Evolutionary conservation across 1,140 invertebrate species (phyloP).

Genomic region (Nebria ingens): DNA sequence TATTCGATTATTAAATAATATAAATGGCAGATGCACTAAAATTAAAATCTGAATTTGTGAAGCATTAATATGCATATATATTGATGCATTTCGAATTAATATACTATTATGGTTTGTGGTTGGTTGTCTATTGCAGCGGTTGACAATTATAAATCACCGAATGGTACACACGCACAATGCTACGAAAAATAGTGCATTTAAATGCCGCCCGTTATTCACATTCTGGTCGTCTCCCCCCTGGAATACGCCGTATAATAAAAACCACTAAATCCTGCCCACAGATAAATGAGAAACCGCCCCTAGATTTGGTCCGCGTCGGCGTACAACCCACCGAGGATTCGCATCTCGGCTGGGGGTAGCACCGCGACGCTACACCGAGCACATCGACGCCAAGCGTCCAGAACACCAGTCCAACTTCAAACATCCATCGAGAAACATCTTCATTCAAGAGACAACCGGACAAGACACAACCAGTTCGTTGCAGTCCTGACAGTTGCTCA

Average conservation of each 20-base stretch:
- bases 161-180: neutral
- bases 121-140: neutral
- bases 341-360: conserved; percentile 13
- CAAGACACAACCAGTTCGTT: no score
- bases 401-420: conserved; percentile 9
- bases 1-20: no score
- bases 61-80: no score
- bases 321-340: conserved; percentile 9
- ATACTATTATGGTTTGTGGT: neutral
- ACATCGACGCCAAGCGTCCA: conserved; percentile 15
- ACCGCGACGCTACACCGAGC: conserved; percentile 15
- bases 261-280: conserved; percentile 34
- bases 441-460: neutral
- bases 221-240: neutral
- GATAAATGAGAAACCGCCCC: conserved; percentile 27
- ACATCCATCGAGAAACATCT: conserved; percentile 4
- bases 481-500: no score
- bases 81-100: no score
- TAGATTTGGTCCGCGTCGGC: conserved; percentile 15
- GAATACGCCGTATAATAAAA: conserved; percentile 19
- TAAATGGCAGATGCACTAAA: no score
- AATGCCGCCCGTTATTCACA: neutral
- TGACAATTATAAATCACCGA: conserved; percentile 4
- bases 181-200: neutral
- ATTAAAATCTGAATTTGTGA: no score